Conservation (phyloP, 2,113 vertebrate genomes). For the Phaethon lepturus region DNA sequence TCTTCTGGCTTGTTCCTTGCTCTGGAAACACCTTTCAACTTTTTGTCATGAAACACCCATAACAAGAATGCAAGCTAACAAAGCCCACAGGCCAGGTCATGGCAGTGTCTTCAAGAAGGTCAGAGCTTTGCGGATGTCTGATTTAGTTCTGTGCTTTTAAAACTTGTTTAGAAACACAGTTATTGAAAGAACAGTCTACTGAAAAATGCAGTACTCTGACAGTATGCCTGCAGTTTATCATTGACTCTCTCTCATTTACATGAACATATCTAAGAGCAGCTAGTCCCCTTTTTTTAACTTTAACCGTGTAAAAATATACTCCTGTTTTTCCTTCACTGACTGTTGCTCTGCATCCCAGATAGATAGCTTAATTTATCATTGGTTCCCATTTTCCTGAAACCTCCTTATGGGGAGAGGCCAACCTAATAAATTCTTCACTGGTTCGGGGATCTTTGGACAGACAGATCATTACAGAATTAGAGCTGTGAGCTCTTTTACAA, state of each 20-base stretch:
- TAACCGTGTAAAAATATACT: background rate
- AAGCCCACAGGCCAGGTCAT: background rate
- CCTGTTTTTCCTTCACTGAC: background rate
- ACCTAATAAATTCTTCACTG: background rate
- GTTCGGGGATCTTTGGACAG: background rate
- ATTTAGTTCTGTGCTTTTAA: background rate
- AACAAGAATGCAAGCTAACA: background rate
- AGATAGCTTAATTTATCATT: background rate
- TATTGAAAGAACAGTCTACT: background rate
- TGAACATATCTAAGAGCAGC: background rate
- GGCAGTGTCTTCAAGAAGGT: background rate
- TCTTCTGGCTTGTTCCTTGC: background rate
- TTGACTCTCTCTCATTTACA: background rate
- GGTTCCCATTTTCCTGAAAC: background rate
- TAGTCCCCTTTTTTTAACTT: background rate
- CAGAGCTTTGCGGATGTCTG: background rate
- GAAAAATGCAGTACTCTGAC: background rate
- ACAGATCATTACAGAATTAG: background rate
- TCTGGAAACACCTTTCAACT: background rate
- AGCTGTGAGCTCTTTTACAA: background rate
- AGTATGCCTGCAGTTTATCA: background rate
- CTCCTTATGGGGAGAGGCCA: background rate
- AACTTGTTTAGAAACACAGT: background rate
- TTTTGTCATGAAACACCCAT: background rate
- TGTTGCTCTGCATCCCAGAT: background rate